Conservation (phyloP, 2,113 vertebrate genomes). For the Psammodynastes pulverulentus region DNA sequence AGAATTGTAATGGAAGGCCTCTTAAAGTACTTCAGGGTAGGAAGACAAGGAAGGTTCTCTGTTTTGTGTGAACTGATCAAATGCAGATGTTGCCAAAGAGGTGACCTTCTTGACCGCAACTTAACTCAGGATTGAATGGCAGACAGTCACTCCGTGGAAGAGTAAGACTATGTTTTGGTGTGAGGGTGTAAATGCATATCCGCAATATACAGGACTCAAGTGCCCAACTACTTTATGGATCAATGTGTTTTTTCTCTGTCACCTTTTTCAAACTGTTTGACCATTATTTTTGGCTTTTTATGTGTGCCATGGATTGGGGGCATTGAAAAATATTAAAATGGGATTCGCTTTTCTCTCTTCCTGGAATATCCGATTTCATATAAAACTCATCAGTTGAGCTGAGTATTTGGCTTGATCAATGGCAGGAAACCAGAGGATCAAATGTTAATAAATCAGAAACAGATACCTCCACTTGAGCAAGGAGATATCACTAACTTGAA, state of each 20-base stretch:
- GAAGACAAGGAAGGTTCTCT: conserved; percentile 73
- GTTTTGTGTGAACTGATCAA: conserved; percentile 84
- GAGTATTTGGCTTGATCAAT: conserved; percentile 94
- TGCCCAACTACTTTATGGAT: conserved; percentile 81
- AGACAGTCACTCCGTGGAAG: conserved; percentile 76
- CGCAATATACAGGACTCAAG: conserved; percentile 75
- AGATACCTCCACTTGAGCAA: conserved; percentile 76
- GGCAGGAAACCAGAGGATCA: conserved; percentile 94
- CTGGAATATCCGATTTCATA: conserved; percentile 87
- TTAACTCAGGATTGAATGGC: conserved; percentile 78
- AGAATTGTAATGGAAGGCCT: conserved; percentile 64
- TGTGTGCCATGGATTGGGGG: conserved; percentile 40
- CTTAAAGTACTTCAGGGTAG: conserved; percentile 67
- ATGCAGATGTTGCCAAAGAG: conserved; percentile 89
- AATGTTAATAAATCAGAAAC: conserved; percentile 94
- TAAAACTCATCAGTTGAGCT: conserved; percentile 87
- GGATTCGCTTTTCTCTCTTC: conserved; percentile 70
- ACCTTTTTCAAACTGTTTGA: conserved; percentile 21
- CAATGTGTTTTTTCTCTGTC: conserved; percentile 68
- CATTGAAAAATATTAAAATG: conserved; percentile 68
- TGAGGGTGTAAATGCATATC: conserved; percentile 80
- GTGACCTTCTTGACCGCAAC: conserved; percentile 78
- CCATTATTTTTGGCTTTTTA: conserved; percentile 23
- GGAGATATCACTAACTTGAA: conserved; percentile 74
- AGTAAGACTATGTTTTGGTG: conserved; percentile 77